Evolutionary conservation across 2,888 invertebrate species (phyloP), one percentile per base, ranked within the genome.

Genomic region (Chalcosyrphus nemorum): DNA sequence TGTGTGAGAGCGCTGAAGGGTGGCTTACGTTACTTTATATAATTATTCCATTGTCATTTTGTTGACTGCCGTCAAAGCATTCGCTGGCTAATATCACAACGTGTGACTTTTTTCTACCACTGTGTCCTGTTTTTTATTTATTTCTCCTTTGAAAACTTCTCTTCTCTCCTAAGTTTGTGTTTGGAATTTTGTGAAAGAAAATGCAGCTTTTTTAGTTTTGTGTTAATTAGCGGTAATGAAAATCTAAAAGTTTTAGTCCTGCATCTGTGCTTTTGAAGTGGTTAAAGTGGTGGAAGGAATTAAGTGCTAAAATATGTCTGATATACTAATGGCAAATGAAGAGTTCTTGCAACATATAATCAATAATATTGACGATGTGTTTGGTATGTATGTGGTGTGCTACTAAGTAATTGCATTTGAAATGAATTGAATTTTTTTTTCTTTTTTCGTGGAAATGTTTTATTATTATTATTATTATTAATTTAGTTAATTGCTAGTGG

Each of bases 281-380:
- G 57, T 43, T n/a, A 24, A 13, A 54, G 35, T 45, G 41, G n/a
- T 19, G 7, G 32, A 45, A 9, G 32, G 43, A 45, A 11, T 38
- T 29, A 38, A 11, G 32, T 21, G 29, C 41, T 4, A 32, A 27
- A 50, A 86, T n/a, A n/a, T 86, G 86, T 82, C 85, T 1, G 35
- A 70, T 5, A 29, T 88, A 86, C 84, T 17, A 54, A 80, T 89
- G 84, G 89, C 87, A 82, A 88, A 90, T 88, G 88, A 88, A 56
- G 88, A 89, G 65, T 89, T 91, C 76, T 88, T 91, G 70, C 89
- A 90, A 86, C 88, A 89, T 85, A 88, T 91, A 85, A 89, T 90
- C 80, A 87, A 87, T 71, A 90, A 90, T 87, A 89, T 90, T 81
- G 90, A 90, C 72, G 90, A 90, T 78, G 87, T 90, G 52, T 90